phyloP scores from a whole-genome alignment of 2,113 vertebrate genomes.

The Setophaga petechia region DNA sequence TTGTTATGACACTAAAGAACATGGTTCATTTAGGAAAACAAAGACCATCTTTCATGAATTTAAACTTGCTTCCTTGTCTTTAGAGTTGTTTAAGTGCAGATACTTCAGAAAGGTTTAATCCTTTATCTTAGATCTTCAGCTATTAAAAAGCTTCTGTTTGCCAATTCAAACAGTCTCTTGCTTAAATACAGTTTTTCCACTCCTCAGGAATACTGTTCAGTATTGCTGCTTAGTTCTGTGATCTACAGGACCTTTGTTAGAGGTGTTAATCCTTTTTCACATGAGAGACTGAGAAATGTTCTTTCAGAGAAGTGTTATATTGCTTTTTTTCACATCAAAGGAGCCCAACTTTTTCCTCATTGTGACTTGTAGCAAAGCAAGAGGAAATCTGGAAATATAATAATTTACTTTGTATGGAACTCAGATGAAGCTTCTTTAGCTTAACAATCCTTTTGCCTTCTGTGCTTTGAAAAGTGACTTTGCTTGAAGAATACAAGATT shows the following conservation, averaged over 20 bases:
- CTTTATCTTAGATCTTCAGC: conserved; percentile 74
- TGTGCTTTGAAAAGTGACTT: conserved; percentile 44
- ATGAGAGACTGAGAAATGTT: conserved; percentile 82
- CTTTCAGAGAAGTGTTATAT: conserved; percentile 83
- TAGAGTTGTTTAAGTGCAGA: conserved; percentile 55
- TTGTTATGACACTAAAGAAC: conserved; percentile 21
- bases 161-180: conserved; percentile 76
- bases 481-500: conserved; percentile 16
- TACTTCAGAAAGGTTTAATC: conserved; percentile 64
- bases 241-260: conserved; percentile 80
- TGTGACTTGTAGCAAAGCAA: conserved; percentile 68
- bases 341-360: conserved; percentile 58
- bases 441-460: conserved; percentile 18
- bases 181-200: conserved; percentile 79
- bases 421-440: conserved; percentile 62
- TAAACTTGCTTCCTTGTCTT: conserved; percentile 63
- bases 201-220: conserved; percentile 75
- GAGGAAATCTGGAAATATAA: conserved; percentile 78
- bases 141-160: conserved; percentile 81
- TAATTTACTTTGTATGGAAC: conserved; percentile 67
- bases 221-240: conserved; percentile 73
- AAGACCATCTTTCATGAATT: conserved; percentile 55
- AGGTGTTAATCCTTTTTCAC: conserved; percentile 86
- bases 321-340: conserved; percentile 82
- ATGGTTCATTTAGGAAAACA: conserved; percentile 62